Evolutionary conservation across 2,113 vertebrate species (phyloP), one percentile per base, ranked within the genome.

Genomic region (Eudyptes chrysolophus): DNA sequence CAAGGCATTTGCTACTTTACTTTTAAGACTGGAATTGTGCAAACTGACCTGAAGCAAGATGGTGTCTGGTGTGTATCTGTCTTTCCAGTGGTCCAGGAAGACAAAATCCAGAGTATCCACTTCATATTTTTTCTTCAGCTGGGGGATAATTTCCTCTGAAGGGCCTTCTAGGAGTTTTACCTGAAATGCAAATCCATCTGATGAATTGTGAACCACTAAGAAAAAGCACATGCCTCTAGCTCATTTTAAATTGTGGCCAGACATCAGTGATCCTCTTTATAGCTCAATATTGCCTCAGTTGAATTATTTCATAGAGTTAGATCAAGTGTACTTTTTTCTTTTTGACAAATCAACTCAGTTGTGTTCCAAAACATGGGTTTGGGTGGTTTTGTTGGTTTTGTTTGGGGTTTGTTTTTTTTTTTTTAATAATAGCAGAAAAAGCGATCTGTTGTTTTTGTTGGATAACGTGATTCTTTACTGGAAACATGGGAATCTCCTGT

Each of bases 61-160:
- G 22, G 98, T 98, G 83, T 99, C 99, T 4, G 98, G 98, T 66
- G 96, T 92, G 70, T 99, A 99, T 78, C 94, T 98, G 11, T 99
- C 98, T 95, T 99, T 99, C 99, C 99, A 99, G 96, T 99, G 99
- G 96, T 99, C 99, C n/a, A 99, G 95, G 96, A 99, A 99, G 84
- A 99, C 98, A 96, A 99, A 98, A 97, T 99, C 99, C 87, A 99
- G 93, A 2, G 98, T 98, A 88, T 98, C 95, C 70, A 99, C 98
- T 22, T 98, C 98, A 26, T 99, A 98, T 62, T 99, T 97, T 84
- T 99, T 98, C 97, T 98, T 99, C 96, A 99, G 96, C 97, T 98
- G 98, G 6, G 99, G 99, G 74, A 99, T 99, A 96, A 98, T 98
- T 71, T 99, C 98, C 20, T 98, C 95, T 34, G 99, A 99, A 2